Base-by-base conservation (phyloP, 2,797 vertebrate species). In the Garrulus glandarius region DNA sequence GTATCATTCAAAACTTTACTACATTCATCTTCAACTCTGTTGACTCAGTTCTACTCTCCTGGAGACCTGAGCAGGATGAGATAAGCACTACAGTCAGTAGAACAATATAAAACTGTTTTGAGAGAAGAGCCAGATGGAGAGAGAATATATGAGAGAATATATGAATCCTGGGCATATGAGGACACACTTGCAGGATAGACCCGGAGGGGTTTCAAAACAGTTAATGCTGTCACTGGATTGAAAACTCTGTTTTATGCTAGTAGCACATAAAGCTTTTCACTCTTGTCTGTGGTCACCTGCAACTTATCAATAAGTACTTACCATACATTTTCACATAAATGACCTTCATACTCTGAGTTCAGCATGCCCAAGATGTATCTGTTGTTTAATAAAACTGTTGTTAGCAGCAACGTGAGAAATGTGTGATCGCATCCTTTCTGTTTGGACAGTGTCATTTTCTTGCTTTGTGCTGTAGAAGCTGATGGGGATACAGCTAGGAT, bases 61-160 rank as follows among this genome's bases (percentile, higher is more conserved):
- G 24, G 26, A 85, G 26, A 76, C n/a, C 32, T 77, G 21, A 93
- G 39, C 26, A 61, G 64, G 15, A 20, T 79, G 43, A 77, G 75
- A 87, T 24, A 89, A 5, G 9, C 29, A 61, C 15, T 85, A 61
- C 36, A 74, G 41, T 57, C 4, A 3, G 56, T 30, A 93, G 46
- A 96, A 83, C 23, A 95, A 87, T 61, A 74, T 26, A 81, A 94
- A 96, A 87, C 81, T 91, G 71, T 91, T 96, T 41, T 30, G 43
- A 91, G 93, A 95, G 64, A 91, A 92, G n/a, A 96, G 39, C 69
- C 93, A 96, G 95, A 92, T 80, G 89, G 64, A 96, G 64, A 80
- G 49, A 93, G 36, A 87, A 14, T 39, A 39, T 39, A 39, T 39
- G 37, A 39, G 37, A 39, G 13, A 39, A 39, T 71, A 41, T 41